Conservation (phyloP, 2,797 vertebrate species). For the Pagetopsis macropterus region DNA sequence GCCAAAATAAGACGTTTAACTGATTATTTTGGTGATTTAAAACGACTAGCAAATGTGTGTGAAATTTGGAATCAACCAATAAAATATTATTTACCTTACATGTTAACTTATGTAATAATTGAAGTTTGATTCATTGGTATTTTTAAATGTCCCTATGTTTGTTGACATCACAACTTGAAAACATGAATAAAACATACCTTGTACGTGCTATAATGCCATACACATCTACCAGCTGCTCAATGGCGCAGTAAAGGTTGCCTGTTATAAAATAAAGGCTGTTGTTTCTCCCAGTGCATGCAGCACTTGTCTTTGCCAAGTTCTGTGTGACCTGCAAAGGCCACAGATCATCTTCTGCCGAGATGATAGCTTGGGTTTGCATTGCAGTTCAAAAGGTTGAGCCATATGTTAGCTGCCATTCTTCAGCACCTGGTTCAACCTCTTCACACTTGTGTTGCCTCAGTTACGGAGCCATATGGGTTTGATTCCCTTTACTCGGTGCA, state of each 20-base stretch:
- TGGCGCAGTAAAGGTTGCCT: conserved; percentile 15
- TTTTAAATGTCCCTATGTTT: not conserved
- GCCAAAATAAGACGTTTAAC: not conserved
- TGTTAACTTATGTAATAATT: not conserved
- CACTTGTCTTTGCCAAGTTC: conserved; percentile 27
- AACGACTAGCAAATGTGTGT: not conserved
- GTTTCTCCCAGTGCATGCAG: conserved; percentile 20
- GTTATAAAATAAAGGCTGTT: conserved; percentile 26
- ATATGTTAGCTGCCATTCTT: conserved; percentile 34
- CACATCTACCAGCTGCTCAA: conserved; percentile 26
- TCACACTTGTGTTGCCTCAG: conserved; percentile 2
- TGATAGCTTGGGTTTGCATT: conserved; percentile 1
- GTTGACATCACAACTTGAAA: conserved; percentile 2
- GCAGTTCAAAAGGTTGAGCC: conserved; percentile 23
- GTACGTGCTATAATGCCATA: conserved; percentile 4
- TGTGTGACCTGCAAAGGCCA: conserved; percentile 28
- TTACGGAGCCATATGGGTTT: not conserved
- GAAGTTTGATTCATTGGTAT: not conserved
- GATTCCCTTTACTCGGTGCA: not conserved
- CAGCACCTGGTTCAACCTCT: conserved; percentile 24
- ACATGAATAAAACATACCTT: conserved; percentile 4
- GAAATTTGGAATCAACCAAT: not conserved
- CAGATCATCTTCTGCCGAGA: conserved; percentile 14
- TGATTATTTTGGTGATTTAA: conserved; percentile 13
- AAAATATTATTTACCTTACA: not conserved